Evolutionary conservation across 1,140 invertebrate genomes (phyloP).

Genomic region (Bicyclus anynana): DNA sequence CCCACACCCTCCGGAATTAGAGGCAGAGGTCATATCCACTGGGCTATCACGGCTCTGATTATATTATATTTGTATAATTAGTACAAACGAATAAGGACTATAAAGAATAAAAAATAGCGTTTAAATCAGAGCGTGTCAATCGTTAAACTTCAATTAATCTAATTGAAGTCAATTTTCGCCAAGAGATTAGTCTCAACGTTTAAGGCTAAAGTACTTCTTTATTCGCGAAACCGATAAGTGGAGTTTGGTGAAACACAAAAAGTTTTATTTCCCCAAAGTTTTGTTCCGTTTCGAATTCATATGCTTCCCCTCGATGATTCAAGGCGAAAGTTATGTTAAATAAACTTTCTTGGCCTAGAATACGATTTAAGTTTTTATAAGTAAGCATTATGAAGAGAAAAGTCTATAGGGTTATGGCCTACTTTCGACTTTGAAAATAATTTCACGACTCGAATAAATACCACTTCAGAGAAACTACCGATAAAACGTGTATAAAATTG

Average conservation of each 20-base stretch:
- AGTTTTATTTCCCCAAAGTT: constrained; percentile 24
- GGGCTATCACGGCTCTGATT: too few relatives aligned
- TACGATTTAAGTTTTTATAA: background rate
- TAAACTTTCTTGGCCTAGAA: constrained; percentile 5
- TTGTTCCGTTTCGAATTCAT: constrained; percentile 22
- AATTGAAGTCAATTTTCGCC: constrained; percentile 8
- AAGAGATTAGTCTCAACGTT: constrained; percentile 5
- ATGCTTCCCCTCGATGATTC: constrained; percentile 12
- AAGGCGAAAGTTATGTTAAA: constrained; percentile 8
- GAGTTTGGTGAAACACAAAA: constrained; percentile 19
- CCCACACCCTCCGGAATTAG: too few relatives aligned
- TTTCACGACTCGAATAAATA: background rate
- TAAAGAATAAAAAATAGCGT: too few relatives aligned
- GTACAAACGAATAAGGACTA: too few relatives aligned
- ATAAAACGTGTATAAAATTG: too few relatives aligned
- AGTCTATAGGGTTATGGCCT: background rate
- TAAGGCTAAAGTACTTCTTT: constrained; percentile 16
- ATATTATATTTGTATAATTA: too few relatives aligned
- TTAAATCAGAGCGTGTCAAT: too few relatives aligned
- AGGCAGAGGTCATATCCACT: too few relatives aligned
- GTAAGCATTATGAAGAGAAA: background rate
- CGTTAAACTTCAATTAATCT: background rate
- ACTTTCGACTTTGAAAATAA: background rate
- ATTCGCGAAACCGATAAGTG: constrained; percentile 15
- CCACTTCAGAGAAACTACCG: background rate